Conservation (phyloP, 2,113 vertebrate genomes). For the Tetrax tetrax region DNA sequence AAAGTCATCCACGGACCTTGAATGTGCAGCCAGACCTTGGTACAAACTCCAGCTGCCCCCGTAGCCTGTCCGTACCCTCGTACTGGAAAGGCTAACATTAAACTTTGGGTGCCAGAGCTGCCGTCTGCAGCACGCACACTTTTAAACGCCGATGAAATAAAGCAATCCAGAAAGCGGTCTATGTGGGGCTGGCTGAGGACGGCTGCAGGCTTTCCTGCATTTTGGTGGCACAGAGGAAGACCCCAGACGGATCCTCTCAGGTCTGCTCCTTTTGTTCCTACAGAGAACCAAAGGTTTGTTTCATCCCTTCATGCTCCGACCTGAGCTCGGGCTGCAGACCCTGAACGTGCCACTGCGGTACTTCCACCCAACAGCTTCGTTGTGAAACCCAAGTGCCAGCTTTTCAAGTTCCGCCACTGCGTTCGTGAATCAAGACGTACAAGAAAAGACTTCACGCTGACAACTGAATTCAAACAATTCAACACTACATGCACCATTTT, state of each 20-base stretch:
- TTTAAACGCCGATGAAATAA: background rate
- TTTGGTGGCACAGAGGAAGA: background rate
- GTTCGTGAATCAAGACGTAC: background rate
- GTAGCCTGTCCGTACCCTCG: background rate
- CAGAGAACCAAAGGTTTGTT: background rate
- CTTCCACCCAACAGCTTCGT: background rate
- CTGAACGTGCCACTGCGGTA: background rate
- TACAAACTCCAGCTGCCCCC: background rate
- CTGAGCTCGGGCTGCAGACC: background rate
- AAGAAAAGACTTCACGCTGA: background rate
- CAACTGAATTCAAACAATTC: background rate
- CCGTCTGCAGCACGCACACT: rapidly evolving
- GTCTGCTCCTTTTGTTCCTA: background rate
- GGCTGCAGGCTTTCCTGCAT: background rate
- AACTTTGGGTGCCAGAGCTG: background rate
- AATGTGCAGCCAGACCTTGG: background rate
- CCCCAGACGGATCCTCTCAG: background rate
- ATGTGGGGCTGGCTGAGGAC: background rate
- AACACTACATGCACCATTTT: background rate
- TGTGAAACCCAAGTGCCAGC: background rate
- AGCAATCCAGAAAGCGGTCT: background rate
- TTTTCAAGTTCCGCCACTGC: background rate
- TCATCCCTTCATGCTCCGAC: rapidly evolving
- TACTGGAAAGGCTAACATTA: background rate
- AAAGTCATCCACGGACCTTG: background rate